Percentiles rank a stretch among this genome's conserved stretches.
phyloP scores from a whole-genome alignment of 2,888 invertebrate genomes.

The Petrolisthes manimaculis region DNA sequence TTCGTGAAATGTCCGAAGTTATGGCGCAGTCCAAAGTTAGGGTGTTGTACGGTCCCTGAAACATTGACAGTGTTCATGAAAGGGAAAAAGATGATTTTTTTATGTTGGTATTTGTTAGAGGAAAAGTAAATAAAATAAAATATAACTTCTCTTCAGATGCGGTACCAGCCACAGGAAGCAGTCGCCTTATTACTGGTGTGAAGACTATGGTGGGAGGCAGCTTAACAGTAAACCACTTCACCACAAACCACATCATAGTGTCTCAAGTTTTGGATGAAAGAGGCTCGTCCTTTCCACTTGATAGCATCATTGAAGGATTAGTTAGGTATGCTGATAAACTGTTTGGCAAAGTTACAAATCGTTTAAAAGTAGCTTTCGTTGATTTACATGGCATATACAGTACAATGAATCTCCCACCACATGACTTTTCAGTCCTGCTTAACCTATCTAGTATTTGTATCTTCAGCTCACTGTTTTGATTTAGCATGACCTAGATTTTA shows the following conservation, averaged over 20 bases:
- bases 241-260: neutral
- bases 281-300: conserved; percentile 24
- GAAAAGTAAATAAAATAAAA: neutral
- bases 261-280: neutral
- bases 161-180: conserved; percentile 16
- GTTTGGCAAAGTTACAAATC: neutral
- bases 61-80: too few relatives aligned
- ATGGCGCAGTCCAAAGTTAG: too few relatives aligned
- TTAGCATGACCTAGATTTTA: too few relatives aligned
- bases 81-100: neutral
- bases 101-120: neutral
- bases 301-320: conserved; percentile 13
- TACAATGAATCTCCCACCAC: neutral
- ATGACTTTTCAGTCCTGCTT: neutral
- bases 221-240: neutral
- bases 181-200: conserved; percentile 19
- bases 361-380: neutral
- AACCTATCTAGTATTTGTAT: neutral
- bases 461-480: too few relatives aligned
- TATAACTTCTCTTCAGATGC: conserved; percentile 32
- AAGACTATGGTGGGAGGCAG: conserved; percentile 26
- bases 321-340: conserved; percentile 30
- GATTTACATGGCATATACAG: neutral
- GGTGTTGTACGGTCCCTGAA: too few relatives aligned
- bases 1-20: too few relatives aligned